Conservation (phyloP, 2,888 invertebrate species). For the Plagodis pulveraria region DNA sequence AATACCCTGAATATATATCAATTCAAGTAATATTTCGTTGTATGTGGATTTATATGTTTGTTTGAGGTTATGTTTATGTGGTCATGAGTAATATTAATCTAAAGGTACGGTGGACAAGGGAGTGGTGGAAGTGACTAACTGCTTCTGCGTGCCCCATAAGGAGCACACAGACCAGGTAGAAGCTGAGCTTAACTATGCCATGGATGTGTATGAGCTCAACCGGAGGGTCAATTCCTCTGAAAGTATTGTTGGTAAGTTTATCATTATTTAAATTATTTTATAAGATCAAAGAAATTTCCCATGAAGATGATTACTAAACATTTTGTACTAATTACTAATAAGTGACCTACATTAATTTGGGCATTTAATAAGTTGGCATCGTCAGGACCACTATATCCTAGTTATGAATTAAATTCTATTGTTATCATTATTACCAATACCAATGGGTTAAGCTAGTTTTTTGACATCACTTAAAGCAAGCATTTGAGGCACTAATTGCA, state of each 20-base stretch:
- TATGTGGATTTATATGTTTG: slow-evolving; percentile 18
- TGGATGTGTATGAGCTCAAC: slow-evolving; percentile 97
- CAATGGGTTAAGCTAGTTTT: no score
- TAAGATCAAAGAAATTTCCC: no score
- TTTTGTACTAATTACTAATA: no score
- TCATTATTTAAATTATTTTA: neutral
- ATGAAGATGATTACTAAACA: no score
- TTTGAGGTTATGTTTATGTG: slow-evolving; percentile 56
- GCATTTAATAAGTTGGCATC: no score
- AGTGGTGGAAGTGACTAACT: slow-evolving; percentile 98
- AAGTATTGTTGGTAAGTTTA: slow-evolving; percentile 91
- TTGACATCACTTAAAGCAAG: no score
- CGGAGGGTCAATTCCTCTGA: slow-evolving; percentile 96
- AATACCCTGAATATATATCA: neutral
- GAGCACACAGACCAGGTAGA: slow-evolving; percentile 99
- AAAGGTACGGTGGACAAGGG: slow-evolving; percentile 95
- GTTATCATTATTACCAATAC: no score
- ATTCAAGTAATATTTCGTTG: neutral
- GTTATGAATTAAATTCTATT: no score
- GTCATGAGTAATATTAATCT: slow-evolving; percentile 32
- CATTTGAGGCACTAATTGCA: no score
- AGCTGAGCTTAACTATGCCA: slow-evolving; percentile 97
- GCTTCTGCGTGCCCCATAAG: slow-evolving; percentile 99
- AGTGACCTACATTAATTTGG: no score
- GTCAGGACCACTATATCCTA: no score